Evolutionary conservation across 2,113 vertebrate genomes (phyloP).

Genomic region (Puffinus mauretanicus): DNA sequence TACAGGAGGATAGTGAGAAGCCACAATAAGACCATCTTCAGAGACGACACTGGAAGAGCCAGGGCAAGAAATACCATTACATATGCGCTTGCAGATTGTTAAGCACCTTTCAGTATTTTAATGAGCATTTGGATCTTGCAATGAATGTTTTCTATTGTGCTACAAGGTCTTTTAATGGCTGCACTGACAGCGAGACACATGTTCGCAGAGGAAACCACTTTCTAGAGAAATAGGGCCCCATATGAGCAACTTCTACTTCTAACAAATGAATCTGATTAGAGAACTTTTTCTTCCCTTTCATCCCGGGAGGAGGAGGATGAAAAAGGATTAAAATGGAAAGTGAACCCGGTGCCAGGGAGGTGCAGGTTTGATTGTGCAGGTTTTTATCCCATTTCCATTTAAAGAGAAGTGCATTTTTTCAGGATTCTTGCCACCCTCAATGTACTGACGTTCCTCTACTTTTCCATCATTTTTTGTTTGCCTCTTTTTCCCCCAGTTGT

Average conservation of each 20-base stretch:
- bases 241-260: background rate
- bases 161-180: background rate
- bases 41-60: background rate
- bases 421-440: background rate
- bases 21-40: background rate
- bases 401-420: background rate
- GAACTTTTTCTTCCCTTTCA: background rate
- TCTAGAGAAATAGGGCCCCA: background rate
- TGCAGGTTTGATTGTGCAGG: background rate
- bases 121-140: background rate
- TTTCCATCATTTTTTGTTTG: background rate
- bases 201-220: background rate
- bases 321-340: background rate
- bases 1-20: background rate
- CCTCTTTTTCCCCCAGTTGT: background rate
- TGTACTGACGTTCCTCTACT: background rate
- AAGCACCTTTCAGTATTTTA: background rate
- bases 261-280: background rate
- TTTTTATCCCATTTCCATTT: background rate
- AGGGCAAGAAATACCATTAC: background rate
- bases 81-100: background rate
- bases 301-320: background rate
- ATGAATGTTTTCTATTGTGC: background rate
- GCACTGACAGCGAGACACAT: background rate
- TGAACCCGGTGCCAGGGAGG: background rate